Percentiles rank a stretch among this genome's conserved stretches.
Evolutionary conservation across 2,797 vertebrate species (phyloP).

Genomic region (Synanceia verrucosa): DNA sequence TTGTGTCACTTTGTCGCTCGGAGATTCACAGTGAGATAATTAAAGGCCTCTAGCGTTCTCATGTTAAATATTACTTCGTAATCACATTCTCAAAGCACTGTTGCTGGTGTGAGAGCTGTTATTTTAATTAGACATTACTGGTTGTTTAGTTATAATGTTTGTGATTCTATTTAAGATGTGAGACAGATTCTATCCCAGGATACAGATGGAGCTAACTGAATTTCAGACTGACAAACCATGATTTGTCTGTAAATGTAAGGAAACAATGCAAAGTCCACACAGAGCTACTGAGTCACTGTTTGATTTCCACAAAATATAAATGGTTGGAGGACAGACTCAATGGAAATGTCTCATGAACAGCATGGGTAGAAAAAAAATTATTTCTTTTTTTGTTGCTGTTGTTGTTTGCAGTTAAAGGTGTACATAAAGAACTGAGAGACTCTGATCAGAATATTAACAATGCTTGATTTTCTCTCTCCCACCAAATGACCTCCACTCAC

Average conservation of each 20-base stretch:
- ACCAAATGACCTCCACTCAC: not conserved
- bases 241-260: not conserved
- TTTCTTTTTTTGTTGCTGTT: not conserved
- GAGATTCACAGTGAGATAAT: constrained; percentile 25
- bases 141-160: no score
- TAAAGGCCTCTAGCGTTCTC: constrained; percentile 22
- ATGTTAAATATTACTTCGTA: constrained; percentile 9
- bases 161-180: not conserved
- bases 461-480: constrained; percentile 1
- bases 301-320: not conserved
- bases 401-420: constrained; percentile 18
- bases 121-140: no score
- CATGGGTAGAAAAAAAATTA: no score
- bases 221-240: not conserved
- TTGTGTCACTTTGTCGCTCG: constrained; percentile 21
- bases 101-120: not conserved
- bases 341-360: constrained; percentile 11
- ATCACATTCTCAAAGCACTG: not conserved
- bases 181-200: not conserved
- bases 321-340: constrained; percentile 16
- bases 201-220: not conserved
- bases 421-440: not conserved
- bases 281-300: not conserved
- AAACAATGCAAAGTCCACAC: not conserved
- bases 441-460: constrained; percentile 22